Evolutionary conservation across 2,888 invertebrate genomes (phyloP).

Genomic region (Furcula furcula): DNA sequence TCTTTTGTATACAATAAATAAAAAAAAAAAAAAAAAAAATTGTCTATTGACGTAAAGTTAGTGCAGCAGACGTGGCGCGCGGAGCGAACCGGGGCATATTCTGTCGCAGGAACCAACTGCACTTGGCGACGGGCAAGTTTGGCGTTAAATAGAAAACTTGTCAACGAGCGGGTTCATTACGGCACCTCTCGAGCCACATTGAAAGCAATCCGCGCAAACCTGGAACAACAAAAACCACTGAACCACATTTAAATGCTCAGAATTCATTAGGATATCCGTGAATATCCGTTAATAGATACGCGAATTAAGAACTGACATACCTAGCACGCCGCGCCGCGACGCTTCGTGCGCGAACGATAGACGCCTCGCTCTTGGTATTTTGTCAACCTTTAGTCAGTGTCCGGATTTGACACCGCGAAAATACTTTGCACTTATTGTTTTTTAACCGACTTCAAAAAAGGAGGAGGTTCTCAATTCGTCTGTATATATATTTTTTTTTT

Average conservation of each 20-base stretch:
- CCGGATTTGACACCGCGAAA: constrained; percentile 7
- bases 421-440: constrained; percentile 52
- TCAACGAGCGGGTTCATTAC: constrained; percentile 27
- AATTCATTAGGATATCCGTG: constrained; percentile 42
- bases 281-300: constrained; percentile 25
- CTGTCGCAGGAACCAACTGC: constrained; percentile 13
- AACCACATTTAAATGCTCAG: constrained; percentile 31
- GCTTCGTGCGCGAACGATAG: constrained; percentile 5
- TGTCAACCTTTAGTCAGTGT: too few species aligned
- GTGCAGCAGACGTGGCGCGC: background rate
- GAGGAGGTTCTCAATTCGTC: too few species aligned
- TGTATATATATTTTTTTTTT: too few species aligned
- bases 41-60: too few species aligned
- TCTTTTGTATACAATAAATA: too few species aligned
- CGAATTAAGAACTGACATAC: constrained; percentile 29
- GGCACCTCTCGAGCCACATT: constrained; percentile 26
- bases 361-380: background rate
- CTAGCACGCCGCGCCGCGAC: constrained; percentile 7
- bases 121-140: constrained; percentile 13
- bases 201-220: constrained; percentile 37
- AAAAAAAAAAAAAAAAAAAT: too few species aligned
- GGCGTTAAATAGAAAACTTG: constrained; percentile 28
- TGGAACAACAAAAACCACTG: constrained; percentile 29
- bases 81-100: constrained; percentile 7
- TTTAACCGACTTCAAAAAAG: constrained; percentile 39